Evolutionary conservation across 2,113 vertebrate species (phyloP), one percentile per base, ranked within the genome.

Genomic region (Lophochroa leadbeateri): DNA sequence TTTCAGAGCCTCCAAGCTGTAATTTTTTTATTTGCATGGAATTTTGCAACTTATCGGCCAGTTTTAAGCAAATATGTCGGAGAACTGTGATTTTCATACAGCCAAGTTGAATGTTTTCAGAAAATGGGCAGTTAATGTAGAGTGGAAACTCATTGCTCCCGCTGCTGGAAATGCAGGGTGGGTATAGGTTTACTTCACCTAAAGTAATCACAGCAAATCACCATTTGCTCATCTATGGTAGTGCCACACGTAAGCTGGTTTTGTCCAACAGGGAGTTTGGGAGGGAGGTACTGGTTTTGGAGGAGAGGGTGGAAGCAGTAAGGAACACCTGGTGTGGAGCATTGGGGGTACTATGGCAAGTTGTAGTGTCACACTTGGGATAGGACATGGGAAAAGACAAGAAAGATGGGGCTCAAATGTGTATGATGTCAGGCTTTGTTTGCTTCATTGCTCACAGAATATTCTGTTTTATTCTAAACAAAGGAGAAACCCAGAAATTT

Each of bases 81-180:
- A 87, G 24, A 27, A 11, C 11, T 44, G 28, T 5, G 43, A 21
- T 27, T 81, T 82, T 35, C 9, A 49, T 0, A 27, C 9, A 50
- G 43, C 6, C 4, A 28, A 72, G 16, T 65, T 82, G 71, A 76
- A 57, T 52, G 15, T 58, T 86, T 90, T 58, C n/a, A 80, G 64
- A 86, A 93, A 70, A 58, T 1, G 11, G 18, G 13, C n/a, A 49
- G 19, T 29, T 85, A 35, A 5, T 0, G 1, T 52, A 31, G 53
- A 80, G 46, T 44, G 24, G 41, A 52, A 37, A 23, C 29, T 65
- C 7, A 11, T 4, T 82, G 61, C 31, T 86, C 23, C 31, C 0
- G 0, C 35, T 25, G 18, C 20, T 55, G 33, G 58, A 86, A 69
- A 23, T 0, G 0, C 2, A 11, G 24, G 14, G 13, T 63, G 27